Conservation (phyloP, 2,888 invertebrate genomes). For the Sinopyrophorus schimmeli region DNA sequence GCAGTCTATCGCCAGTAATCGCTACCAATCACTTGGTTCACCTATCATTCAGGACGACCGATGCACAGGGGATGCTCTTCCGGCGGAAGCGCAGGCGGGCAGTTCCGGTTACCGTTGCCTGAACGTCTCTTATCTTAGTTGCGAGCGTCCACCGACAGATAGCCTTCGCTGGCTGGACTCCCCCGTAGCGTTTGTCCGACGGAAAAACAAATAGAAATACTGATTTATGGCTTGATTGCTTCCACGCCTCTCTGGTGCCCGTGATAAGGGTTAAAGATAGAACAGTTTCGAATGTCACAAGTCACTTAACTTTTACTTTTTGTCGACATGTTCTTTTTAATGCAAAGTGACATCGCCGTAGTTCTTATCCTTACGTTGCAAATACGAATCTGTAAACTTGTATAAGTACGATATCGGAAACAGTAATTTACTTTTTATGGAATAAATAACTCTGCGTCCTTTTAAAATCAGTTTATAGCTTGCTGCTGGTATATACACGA, state of each 20-base stretch:
- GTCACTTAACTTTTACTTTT: constrained; percentile 30
- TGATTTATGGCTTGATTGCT: constrained; percentile 46
- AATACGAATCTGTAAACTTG: neutral
- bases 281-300: constrained; percentile 38
- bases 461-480: too few relatives aligned
- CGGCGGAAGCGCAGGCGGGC: constrained; percentile 45
- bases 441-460: too few relatives aligned
- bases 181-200: constrained; percentile 30
- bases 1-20: constrained; percentile 33
- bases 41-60: constrained; percentile 32
- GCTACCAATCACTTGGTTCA: constrained; percentile 39
- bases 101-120: constrained; percentile 46
- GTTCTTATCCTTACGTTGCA: constrained; percentile 9
- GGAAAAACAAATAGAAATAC: constrained; percentile 42
- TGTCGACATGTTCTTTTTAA: constrained; percentile 15
- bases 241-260: constrained; percentile 40
- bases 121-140: constrained; percentile 42
- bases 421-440: too few relatives aligned
- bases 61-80: constrained; percentile 36
- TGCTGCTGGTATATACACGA: too few relatives aligned
- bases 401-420: too few relatives aligned
- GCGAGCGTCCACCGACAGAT: constrained; percentile 45
- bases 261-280: constrained; percentile 41
- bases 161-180: constrained; percentile 41
- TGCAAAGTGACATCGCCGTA: constrained; percentile 9